A percentile compares a stretch with the other conserved stretches of the same genome.
Evolutionary conservation across 2,113 vertebrate species (phyloP).

Genomic region (Cyanoderma ruficeps): DNA sequence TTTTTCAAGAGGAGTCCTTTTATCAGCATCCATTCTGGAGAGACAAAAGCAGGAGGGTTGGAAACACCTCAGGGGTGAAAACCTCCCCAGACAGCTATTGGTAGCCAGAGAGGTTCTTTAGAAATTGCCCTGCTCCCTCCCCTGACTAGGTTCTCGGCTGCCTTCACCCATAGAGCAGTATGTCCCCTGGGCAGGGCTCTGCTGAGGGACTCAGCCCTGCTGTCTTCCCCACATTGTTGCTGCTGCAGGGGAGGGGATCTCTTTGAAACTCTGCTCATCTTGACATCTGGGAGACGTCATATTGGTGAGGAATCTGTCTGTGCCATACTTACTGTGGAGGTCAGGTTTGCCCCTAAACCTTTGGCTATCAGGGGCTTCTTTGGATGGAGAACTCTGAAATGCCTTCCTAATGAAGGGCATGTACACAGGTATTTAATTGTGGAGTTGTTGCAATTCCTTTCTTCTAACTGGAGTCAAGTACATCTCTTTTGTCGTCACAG

Average conservation of each 20-base stretch:
- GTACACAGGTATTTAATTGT: not conserved
- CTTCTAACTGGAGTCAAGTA: not conserved
- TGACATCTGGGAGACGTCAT: not conserved
- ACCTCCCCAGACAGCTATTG: not conserved
- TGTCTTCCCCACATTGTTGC: not conserved
- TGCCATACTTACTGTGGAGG: not conserved
- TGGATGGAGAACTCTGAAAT: not conserved
- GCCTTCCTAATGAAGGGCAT: not conserved
- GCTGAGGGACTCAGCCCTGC: not conserved
- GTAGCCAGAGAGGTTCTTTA: not conserved
- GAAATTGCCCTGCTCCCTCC: not conserved
- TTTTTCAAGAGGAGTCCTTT: not conserved
- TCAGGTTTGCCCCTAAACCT: not conserved
- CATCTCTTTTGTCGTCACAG: not conserved
- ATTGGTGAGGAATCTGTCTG: not conserved
- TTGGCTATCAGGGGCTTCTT: not conserved
- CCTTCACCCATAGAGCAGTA: not conserved
- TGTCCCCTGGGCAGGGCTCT: not conserved
- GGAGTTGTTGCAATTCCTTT: not conserved
- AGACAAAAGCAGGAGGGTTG: not conserved
- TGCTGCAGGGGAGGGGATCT: not conserved
- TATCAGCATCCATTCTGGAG: not conserved
- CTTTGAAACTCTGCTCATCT: not conserved
- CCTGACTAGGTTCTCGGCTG: not conserved
- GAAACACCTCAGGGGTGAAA: not conserved